phyloP scores from a whole-genome alignment of 2,888 invertebrate species.

The Choristoneura rosaceana region DNA sequence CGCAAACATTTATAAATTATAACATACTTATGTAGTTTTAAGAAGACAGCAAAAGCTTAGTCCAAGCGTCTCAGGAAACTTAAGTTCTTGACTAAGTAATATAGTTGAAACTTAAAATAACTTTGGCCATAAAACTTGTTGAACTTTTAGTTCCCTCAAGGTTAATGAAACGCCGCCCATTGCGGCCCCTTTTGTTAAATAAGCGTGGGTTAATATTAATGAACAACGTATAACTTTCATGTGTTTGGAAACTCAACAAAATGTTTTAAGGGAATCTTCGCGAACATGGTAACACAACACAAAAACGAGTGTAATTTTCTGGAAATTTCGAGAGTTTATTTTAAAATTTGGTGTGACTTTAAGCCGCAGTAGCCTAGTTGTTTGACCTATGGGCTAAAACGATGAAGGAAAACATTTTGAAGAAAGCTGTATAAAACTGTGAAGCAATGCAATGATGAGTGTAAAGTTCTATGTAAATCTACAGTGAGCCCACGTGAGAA shows the following conservation, averaged over 20 bases:
- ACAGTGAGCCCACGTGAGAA: too few relatives aligned
- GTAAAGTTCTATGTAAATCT: too few relatives aligned
- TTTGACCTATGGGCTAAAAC: too few relatives aligned
- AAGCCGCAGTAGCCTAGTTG: too few relatives aligned
- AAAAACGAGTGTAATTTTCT: too few relatives aligned
- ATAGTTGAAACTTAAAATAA: neutral
- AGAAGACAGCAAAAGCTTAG: neutral
- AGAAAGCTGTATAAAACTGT: too few relatives aligned
- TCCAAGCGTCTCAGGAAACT: neutral
- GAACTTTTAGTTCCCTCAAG: slow-evolving; percentile 6
- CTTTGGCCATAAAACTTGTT: slow-evolving; percentile 8
- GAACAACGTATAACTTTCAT: neutral
- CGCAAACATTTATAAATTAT: too few relatives aligned
- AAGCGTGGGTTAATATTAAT: neutral
- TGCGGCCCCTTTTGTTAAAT: neutral
- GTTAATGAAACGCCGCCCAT: neutral
- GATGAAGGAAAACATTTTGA: too few relatives aligned
- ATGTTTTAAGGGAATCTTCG: neutral
- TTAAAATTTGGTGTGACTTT: neutral
- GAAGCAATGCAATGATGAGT: too few relatives aligned
- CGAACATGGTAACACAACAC: neutral
- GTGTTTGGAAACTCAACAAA: neutral
- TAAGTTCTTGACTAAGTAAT: neutral
- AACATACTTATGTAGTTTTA: neutral
- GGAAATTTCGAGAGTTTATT: neutral